phyloP scores from a whole-genome alignment of 1,140 invertebrate genomes.

The Trialeurodes vaporariorum region DNA sequence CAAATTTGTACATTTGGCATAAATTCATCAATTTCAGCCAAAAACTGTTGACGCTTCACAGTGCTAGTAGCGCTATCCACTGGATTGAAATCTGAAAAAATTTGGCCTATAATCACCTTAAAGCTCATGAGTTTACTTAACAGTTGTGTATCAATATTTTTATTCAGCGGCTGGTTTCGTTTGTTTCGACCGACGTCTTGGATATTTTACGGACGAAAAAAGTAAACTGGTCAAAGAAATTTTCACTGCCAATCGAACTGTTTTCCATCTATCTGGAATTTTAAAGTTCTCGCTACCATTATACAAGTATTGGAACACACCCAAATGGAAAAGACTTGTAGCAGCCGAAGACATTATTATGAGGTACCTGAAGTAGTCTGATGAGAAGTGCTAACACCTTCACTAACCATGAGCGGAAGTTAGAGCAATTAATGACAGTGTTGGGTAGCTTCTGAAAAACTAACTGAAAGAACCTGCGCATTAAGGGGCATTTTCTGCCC shows the following conservation, averaged over 20 bases:
- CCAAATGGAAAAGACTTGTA: constrained; percentile 32
- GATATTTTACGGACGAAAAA: constrained; percentile 30
- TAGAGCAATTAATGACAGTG: too few relatives aligned
- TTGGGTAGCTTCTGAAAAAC: too few relatives aligned
- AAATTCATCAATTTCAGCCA: too few relatives aligned
- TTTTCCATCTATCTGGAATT: constrained; percentile 35
- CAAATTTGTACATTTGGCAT: too few relatives aligned
- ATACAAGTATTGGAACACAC: constrained; percentile 35
- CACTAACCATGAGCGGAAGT: not conserved
- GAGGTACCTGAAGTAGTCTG: constrained; percentile 2
- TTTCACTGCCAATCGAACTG: constrained; percentile 34
- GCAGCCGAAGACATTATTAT: constrained; percentile 32
- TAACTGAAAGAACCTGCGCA: too few relatives aligned
- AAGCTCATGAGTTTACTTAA: too few relatives aligned
- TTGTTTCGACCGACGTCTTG: constrained; percentile 38
- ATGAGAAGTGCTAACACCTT: not conserved
- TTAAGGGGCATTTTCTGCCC: not conserved
- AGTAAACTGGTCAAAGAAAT: constrained; percentile 32
- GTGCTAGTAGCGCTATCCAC: too few relatives aligned
- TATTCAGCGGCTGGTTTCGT: constrained; percentile 39
- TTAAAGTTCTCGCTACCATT: constrained; percentile 37
- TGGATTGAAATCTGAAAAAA: too few relatives aligned
- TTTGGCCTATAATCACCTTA: too few relatives aligned
- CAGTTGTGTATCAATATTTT: too few relatives aligned
- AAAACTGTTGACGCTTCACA: too few relatives aligned